Base-by-base conservation (phyloP, 2,113 vertebrate genomes). In the Hylia prasina region DNA sequence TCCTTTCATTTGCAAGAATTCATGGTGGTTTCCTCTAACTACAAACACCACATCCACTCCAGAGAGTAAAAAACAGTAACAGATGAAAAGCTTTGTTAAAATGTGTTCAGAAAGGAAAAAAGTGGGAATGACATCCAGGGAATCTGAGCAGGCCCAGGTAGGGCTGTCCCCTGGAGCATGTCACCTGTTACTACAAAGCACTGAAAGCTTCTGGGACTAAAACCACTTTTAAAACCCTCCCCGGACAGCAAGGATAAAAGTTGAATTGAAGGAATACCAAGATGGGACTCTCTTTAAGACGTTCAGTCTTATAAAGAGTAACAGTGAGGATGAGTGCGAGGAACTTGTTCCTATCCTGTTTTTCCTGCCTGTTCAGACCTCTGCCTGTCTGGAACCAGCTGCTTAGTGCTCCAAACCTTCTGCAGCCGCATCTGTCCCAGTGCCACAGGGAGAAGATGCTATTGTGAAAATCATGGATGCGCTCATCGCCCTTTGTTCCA, bases 401-500 rank as follows among this genome's bases (percentile, higher is more conserved):
- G 8, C 91, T 89, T 56, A 4, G 27, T 0, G 22, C 65, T 87
- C 81, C 89, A 94, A 51, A 87, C 51, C 77, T 84, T 85, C 93
- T 47, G 87, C 79, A 60, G 40, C 76, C 56, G 11, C 71, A 13
- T 53, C 85, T 95, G 91, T 94, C 60, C 45, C 31, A 1, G 66
- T 33, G 91, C 93, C 94, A 95, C 50, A 24, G 45, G 10, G 54
- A 64, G 51, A 51, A 91, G 95, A 82, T 39, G 60, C 83, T 96
- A 78, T 87, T 96, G 83, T 91, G 77, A 56, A 40, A 82, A 76
- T 0, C 2, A 5, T 66, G 87, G 91, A 95, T 93, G 91, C 11
- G 10, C 84, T 96, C 95, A 87, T 84, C 77, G 37, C 45, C 77
- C 65, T 96, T 84, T 93, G 87, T 96, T 95, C 94, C 94, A 95